These are phyloP conservation scores for Trididemnum nubilum DNA, from an alignment of 23 tunicate genomes.

Conservation along the genomic window DNA sequence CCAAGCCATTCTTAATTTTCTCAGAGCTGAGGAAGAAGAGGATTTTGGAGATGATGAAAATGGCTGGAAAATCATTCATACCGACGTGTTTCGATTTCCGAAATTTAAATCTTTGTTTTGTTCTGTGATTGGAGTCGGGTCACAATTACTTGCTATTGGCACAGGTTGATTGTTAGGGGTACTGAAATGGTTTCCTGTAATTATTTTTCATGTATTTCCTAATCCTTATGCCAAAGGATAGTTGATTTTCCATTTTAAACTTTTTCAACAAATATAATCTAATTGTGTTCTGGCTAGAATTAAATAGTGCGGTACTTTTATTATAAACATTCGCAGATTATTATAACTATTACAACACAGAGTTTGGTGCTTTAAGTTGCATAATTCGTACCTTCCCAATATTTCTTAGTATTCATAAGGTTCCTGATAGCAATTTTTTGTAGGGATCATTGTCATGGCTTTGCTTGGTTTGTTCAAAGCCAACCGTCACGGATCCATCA, in stretches of 20 bases:
- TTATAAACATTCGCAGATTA: too few species aligned
- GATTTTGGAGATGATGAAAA: conserved; percentile 91
- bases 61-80: conserved; percentile 94
- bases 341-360: too few species aligned
- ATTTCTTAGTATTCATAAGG: too few species aligned
- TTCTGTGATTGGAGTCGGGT: conserved; percentile 83
- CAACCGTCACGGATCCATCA: conserved; percentile 88
- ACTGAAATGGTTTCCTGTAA: neutral
- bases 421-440: too few species aligned
- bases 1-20: too few species aligned
- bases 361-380: too few species aligned
- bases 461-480: conserved; percentile 92
- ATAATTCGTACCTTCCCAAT: too few species aligned
- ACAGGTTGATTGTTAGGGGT: conserved; percentile 53
- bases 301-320: too few species aligned
- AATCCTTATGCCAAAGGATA: neutral
- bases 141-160: conserved; percentile 79
- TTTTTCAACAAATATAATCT: too few species aligned
- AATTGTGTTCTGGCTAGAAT: too few species aligned
- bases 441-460: conserved; percentile 94
- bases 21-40: conserved; percentile 84
- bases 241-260: too few species aligned
- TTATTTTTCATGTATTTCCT: neutral
- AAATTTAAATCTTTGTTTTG: conserved; percentile 72
- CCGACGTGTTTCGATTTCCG: conserved; percentile 94